Evolutionary conservation across 1,140 invertebrate species (phyloP), one percentile per base, ranked within the genome.

Genomic region (Chionoecetes opilio): DNA sequence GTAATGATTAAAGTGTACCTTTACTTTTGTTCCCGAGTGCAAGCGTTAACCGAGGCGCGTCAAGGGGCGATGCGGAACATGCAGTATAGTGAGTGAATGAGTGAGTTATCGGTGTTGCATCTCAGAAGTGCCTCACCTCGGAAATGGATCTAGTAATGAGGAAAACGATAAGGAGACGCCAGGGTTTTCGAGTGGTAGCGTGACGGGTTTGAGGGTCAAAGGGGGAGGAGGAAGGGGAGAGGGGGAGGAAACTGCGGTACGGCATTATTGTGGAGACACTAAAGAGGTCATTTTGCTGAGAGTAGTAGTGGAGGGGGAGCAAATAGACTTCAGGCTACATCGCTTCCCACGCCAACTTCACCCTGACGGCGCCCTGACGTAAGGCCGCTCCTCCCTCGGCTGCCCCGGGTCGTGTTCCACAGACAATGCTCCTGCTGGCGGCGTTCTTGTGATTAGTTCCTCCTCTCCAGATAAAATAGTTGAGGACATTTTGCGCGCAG

Each of bases 361-460:
- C 21, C 88, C 88, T 0, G 17, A 90, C 38, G n/a, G 38, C 32
- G 2, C 0, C 26, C 2, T 6, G 14, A 38, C 26, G n/a, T 41
- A 29, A 90, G 41, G 88, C 5, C 88, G 29, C 29, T 90, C 21
- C 38, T 17, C 3, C n/a, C 26, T 0, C 21, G 21, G 11, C 0
- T n/a, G 87, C 53, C n/a, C 3, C 17, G 17, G 88, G 17, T 41
- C 41, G 53, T 90, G 87, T 29, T 38, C 41, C 88, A 90, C 46
- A 53, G 46, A 31, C 41, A 53, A 90, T 53, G 53, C 88, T n/a
- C 41, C 41, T 53, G 88, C 41, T 53, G 88, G 53, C 53, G 88
- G 88, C 41, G 38, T 11, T 53, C 88, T 53, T 90, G 38, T 90
- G 88, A 90, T 90, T 90, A 90, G 88, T 53, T 90, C n/a, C 41